Conservation (phyloP, 2,113 vertebrate genomes). For the Plotosus lineatus region DNA sequence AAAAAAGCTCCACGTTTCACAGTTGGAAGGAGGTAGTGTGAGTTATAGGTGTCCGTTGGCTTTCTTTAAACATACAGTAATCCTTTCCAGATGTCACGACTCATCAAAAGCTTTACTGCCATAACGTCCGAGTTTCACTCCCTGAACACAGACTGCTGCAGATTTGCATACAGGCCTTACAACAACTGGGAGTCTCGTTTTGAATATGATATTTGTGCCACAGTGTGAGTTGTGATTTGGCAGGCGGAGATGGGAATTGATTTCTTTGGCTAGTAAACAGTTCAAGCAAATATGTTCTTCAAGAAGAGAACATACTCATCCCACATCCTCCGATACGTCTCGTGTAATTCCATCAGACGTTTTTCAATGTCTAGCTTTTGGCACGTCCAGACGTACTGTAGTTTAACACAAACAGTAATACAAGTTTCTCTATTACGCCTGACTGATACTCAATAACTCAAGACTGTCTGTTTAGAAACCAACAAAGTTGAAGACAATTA, state of each 20-base stretch:
- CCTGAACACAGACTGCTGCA: neutral
- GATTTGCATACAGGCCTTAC: conserved; percentile 28
- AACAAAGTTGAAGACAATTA: neutral
- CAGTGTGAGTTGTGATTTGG: conserved; percentile 17
- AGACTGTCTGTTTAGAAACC: neutral
- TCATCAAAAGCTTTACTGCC: conserved; percentile 23
- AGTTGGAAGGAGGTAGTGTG: conserved; percentile 5
- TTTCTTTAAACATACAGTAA: conserved; percentile 38
- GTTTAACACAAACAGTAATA: neutral
- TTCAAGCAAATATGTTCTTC: neutral
- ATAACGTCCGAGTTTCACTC: neutral
- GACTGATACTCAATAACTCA: neutral
- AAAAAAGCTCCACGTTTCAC: neutral
- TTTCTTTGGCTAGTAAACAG: neutral
- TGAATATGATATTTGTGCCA: conserved; percentile 21
- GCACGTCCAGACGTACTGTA: neutral
- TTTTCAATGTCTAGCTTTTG: neutral
- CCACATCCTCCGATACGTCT: neutral
- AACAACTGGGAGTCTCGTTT: conserved; percentile 6
- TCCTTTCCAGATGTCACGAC: conserved; percentile 45
- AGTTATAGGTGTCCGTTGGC: conserved; percentile 32
- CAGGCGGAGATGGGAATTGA: neutral
- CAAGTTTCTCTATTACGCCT: neutral
- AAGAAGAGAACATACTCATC: neutral
- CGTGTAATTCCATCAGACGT: neutral